Conservation (phyloP, 1,140 invertebrate genomes). For the Bombus huntii region DNA sequence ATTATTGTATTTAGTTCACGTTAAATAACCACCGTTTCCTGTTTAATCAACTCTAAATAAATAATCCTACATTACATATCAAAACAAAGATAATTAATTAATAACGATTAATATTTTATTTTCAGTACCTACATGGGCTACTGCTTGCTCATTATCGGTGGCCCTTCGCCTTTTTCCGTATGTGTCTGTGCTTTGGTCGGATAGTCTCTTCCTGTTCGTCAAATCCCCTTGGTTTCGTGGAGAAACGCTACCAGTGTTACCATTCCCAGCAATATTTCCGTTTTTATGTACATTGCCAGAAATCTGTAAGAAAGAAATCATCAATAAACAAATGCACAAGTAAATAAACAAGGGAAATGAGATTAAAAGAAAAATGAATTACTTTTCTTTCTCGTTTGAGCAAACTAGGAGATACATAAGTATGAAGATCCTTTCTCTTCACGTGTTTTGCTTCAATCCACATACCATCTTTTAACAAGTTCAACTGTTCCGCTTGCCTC, state of each 20-base stretch:
- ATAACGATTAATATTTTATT: background rate
- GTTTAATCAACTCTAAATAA: too few relatives aligned
- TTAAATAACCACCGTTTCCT: too few relatives aligned
- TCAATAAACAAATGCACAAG: background rate
- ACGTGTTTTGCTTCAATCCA: constrained; percentile 92
- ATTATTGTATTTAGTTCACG: too few relatives aligned
- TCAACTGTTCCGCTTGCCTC: constrained; percentile 86
- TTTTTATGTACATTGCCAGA: constrained; percentile 73
- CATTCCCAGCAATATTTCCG: constrained; percentile 71
- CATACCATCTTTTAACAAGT: constrained; percentile 94
- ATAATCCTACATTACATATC: background rate
- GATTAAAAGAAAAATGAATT: background rate
- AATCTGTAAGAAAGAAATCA: constrained; percentile 47
- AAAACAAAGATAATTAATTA: background rate
- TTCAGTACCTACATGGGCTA: constrained; percentile 60
- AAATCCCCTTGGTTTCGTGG: constrained; percentile 67
- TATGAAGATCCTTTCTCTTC: constrained; percentile 88
- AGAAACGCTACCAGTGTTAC: constrained; percentile 70
- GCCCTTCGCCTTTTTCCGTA: constrained; percentile 73
- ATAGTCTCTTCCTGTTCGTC: constrained; percentile 68
- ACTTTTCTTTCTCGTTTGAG: constrained; percentile 87
- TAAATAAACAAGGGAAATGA: background rate
- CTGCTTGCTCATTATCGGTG: constrained; percentile 70
- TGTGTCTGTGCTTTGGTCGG: constrained; percentile 69
- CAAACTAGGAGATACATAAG: constrained; percentile 88